Percentiles rank a stretch among this genome's conserved stretches.
These are phyloP conservation scores for Palythoa caribaeorum DNA, from an alignment of 92 coral and sea anemone species.

Conservation along the genomic window DNA sequence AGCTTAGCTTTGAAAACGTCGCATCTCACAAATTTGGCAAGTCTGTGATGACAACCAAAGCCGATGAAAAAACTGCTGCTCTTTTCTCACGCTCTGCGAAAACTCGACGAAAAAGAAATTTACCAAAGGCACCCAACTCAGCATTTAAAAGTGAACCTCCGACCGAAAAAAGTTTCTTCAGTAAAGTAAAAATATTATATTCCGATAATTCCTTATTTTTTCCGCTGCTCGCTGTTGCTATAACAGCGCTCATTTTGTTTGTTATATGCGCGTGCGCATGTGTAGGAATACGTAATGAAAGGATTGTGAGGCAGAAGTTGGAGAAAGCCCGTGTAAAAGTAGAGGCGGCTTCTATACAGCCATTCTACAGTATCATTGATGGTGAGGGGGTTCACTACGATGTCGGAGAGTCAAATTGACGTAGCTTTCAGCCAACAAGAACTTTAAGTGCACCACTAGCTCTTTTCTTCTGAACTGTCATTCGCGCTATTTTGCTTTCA, in stretches of 20 bases:
- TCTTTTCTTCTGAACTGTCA: not conserved
- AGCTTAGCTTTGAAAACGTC: not conserved
- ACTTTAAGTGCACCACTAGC: not conserved
- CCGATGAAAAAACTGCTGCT: not conserved
- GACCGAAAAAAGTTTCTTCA: not conserved
- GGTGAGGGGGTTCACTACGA: constrained; percentile 12
- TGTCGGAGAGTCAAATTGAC: not conserved
- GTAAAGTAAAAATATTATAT: not conserved
- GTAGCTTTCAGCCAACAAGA: too few species aligned
- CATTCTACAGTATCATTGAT: constrained; percentile 15
- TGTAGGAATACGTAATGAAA: not conserved
- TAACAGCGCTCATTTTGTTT: constrained; percentile 4
- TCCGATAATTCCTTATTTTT: not conserved
- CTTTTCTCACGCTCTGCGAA: not conserved
- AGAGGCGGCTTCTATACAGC: not conserved
- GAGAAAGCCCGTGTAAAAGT: constrained; percentile 11
- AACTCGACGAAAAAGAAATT: not conserved
- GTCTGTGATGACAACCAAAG: not conserved
- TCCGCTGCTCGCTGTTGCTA: not conserved
- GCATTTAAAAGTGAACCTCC: constrained; percentile 16
- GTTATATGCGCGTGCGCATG: constrained; percentile 35
- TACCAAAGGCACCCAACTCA: not conserved
- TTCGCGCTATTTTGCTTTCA: too few species aligned
- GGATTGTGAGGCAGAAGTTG: not conserved
- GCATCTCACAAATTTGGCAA: not conserved